These are phyloP conservation scores for Rallus crepitans DNA, from an alignment of 2,797 vertebrate genomes.

Conservation along the genomic window DNA sequence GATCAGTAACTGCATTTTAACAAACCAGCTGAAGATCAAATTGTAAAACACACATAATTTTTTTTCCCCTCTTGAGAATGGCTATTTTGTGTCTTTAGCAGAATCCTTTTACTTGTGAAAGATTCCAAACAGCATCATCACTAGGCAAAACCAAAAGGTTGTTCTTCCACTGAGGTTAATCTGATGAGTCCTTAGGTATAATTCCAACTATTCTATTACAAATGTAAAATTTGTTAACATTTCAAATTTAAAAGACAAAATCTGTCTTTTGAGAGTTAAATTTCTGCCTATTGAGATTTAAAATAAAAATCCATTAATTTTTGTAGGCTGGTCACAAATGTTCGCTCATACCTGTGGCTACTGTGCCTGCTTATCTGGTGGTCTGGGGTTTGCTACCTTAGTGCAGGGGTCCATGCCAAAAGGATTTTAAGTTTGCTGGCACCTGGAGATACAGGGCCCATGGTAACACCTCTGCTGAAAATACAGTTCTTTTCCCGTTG, in stretches of 20 bases:
- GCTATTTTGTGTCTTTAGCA: neutral
- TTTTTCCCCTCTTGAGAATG: neutral
- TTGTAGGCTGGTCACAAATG: no score
- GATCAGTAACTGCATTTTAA: neutral
- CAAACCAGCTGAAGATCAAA: neutral
- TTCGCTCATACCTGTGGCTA: no score
- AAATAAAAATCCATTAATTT: no score
- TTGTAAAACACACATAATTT: neutral
- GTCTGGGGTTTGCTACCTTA: neutral
- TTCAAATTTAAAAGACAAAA: no score
- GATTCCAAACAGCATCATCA: neutral
- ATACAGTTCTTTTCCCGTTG: neutral
- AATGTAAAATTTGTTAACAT: accelerated
- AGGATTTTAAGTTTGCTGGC: neutral
- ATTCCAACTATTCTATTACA: neutral
- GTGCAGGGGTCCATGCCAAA: neutral
- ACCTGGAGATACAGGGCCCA: neutral
- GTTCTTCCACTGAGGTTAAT: neutral
- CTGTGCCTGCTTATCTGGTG: neutral
- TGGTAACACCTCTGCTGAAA: neutral
- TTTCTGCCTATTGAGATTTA: no score
- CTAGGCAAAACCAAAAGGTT: neutral
- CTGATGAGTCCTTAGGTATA: neutral
- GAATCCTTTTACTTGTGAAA: neutral
- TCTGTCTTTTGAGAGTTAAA: no score